A percentile compares a stretch with the other conserved stretches of the same genome.
Conservation (phyloP, 2,113 vertebrate species). For the Pygoscelis adeliae region DNA sequence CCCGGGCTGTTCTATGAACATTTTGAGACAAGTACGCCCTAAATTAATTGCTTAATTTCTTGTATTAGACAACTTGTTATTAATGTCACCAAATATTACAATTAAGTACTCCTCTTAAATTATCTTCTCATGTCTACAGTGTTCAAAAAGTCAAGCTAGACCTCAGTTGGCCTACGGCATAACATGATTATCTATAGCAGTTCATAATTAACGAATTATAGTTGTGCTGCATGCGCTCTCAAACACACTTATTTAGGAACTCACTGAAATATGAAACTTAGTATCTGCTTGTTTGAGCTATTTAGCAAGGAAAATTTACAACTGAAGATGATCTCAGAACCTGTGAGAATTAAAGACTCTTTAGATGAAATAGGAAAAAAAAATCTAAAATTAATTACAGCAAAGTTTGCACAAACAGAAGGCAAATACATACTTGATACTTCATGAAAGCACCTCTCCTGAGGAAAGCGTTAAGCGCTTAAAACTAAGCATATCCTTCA, state of each 20-base stretch:
- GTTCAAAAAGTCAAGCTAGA: background rate
- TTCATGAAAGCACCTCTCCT: background rate
- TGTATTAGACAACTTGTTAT: slow-evolving; percentile 37
- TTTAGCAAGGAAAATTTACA: background rate
- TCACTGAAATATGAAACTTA: background rate
- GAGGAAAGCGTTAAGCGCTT: background rate
- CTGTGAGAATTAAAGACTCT: background rate
- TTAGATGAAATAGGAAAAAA: background rate
- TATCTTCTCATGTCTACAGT: slow-evolving; percentile 1
- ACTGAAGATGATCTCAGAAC: background rate
- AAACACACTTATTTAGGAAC: background rate
- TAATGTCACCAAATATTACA: slow-evolving; percentile 48
- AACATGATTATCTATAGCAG: slow-evolving; percentile 9
- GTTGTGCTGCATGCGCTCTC: background rate
- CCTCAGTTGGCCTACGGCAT: background rate
- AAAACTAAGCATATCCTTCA: background rate
- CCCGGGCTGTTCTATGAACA: background rate
- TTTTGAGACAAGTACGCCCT: background rate
- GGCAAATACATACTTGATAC: background rate
- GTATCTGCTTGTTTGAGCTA: background rate
- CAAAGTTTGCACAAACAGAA: background rate
- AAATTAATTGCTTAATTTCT: slow-evolving; percentile 50
- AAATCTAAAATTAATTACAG: background rate
- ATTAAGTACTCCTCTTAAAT: slow-evolving; percentile 61
- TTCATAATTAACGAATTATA: background rate